Evolutionary conservation across 2,888 invertebrate species (phyloP), one percentile per base, ranked within the genome.

Genomic region (Stramonita haemastoma): DNA sequence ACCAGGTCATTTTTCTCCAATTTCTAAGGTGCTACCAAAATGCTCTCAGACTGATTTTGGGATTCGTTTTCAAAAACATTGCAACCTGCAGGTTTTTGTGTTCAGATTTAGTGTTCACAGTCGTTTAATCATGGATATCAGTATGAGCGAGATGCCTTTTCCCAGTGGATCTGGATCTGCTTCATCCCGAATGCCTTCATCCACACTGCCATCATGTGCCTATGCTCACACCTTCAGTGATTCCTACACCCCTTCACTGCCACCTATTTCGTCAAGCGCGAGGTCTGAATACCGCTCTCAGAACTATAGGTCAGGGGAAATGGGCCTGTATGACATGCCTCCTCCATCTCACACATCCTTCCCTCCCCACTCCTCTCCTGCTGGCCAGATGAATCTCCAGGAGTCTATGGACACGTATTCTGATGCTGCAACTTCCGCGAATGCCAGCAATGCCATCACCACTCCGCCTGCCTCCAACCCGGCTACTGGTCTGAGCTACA

Each of bases 171-270:
- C 81, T 83, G 81, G 36, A 15, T 11, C 81, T 19, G 36, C 46
- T 6, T 83, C 81, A 22, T 46, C 81, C 19, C 36, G 26, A 1
- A 4, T 19, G 17, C 32, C 34, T 8, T 79, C 34, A 32, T n/a
- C 73, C n/a, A 73, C 73, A 34, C 77, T 79, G 34, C 81, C 81
- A 13, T 83, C 81, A 2, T 83, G 81, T 46, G 81, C 81, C 13
- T 83, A 83, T 22, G 13, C 26, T 0, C 36, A 83, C 81, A 29
- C 81, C 81, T 22, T 83, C 11, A 46, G 81, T 26, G 26, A 83
- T 13, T 19, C 36, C 13, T 46, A 15, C 26, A 29, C 26, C 22
- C 17, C 46, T 19, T 46, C 81, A 46, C 81, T 46, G 46, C 81
- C 81, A 83, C 36, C 81, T 32, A 22, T 26, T 32, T 34, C 79